Evolutionary conservation across 2,797 vertebrate genomes (phyloP).

Genomic region (Micrastur ruficollis): DNA sequence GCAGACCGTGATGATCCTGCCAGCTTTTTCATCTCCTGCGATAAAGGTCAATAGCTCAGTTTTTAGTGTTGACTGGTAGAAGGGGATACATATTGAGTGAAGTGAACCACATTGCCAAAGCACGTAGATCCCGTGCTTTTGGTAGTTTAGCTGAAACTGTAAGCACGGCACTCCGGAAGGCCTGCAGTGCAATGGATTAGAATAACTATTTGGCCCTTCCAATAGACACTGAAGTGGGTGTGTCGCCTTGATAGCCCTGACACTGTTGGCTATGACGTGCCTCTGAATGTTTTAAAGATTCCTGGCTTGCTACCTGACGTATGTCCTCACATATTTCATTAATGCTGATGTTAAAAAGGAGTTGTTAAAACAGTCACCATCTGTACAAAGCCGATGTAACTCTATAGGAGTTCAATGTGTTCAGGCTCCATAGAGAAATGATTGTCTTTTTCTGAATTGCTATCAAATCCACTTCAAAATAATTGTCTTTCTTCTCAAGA

Average conservation of each 20-base stretch:
- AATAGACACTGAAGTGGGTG: not conserved
- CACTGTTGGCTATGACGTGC: not conserved
- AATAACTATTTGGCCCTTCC: not conserved
- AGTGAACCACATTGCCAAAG: not conserved
- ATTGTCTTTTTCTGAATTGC: not conserved
- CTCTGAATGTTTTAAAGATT: not conserved
- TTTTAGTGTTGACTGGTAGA: not conserved
- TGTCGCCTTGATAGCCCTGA: not conserved
- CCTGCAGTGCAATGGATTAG: not conserved
- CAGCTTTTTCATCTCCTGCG: not conserved
- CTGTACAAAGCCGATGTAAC: not conserved
- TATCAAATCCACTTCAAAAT: not conserved
- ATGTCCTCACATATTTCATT: not conserved
- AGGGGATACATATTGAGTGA: not conserved
- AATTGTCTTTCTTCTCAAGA: not conserved
- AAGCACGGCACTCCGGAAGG: not conserved
- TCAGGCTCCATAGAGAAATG: not conserved
- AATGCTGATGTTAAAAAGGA: not conserved
- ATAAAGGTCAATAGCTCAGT: not conserved
- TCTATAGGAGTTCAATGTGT: not conserved
- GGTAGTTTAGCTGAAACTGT: not conserved
- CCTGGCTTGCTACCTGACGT: not conserved
- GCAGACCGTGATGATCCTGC: not conserved
- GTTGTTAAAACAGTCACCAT: not conserved
- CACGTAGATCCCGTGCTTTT: not conserved